phyloP scores from a whole-genome alignment of 2,888 invertebrate genomes.

The Pollenia griseotomentosa region DNA sequence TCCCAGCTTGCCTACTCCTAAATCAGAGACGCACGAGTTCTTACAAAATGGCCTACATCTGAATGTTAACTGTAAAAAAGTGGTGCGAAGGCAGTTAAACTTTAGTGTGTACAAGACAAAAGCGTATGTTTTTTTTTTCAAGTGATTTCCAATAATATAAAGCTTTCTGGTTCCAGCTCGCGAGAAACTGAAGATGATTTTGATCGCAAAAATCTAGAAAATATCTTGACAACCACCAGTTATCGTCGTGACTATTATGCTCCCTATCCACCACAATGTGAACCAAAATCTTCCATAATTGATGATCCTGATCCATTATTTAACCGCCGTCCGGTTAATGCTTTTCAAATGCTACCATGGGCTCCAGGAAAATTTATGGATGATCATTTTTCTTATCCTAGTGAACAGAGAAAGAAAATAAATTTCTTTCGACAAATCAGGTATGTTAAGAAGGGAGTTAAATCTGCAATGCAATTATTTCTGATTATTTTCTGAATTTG shows the following conservation, averaged over 20 bases:
- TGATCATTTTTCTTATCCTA: conserved; percentile 70
- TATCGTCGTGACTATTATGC: conserved; percentile 18
- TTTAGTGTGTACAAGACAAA: background rate
- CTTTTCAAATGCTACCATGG: conserved; percentile 60
- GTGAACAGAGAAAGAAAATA: conserved; percentile 63
- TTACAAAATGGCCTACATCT: background rate
- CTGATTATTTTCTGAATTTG: background rate
- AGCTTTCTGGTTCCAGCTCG: background rate
- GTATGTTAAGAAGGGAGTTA: background rate
- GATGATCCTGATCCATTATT: conserved; percentile 7
- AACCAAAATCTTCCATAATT: background rate
- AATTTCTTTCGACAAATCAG: conserved; percentile 74
- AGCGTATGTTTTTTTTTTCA: background rate
- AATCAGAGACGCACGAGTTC: conserved; percentile 35
- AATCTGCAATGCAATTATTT: too few species aligned
- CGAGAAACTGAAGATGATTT: background rate
- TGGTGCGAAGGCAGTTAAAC: background rate
- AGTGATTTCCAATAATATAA: too few species aligned
- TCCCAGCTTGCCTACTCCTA: conserved; percentile 10
- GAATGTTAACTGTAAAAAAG: background rate
- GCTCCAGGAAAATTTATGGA: conserved; percentile 74
- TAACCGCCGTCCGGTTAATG: conserved; percentile 60
- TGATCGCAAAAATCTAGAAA: background rate
- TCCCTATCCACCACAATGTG: background rate
- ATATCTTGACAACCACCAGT: background rate